phyloP scores from a whole-genome alignment of 2,797 vertebrate genomes.

The Setipinna tenuifilis region DNA sequence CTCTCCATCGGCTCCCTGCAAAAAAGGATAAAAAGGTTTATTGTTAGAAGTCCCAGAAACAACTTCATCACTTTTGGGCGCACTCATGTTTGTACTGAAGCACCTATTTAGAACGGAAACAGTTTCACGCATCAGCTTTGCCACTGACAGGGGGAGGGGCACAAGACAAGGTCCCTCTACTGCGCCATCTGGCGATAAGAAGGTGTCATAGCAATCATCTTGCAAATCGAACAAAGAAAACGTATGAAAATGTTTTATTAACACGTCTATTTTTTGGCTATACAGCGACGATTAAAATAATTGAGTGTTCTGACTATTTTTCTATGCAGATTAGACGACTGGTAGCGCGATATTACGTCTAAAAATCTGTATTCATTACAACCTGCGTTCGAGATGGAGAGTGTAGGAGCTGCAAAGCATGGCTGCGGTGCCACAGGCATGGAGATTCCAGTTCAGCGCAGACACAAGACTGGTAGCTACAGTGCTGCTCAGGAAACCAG shows the following conservation, averaged over 20 bases:
- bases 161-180: conserved; percentile 53
- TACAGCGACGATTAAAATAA: conserved; percentile 30
- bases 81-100: background rate
- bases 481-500: conserved; percentile 44
- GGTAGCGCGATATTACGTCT: conserved; percentile 23
- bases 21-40: background rate
- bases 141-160: conserved; percentile 56
- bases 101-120: conserved; percentile 39
- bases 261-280: conserved; percentile 38
- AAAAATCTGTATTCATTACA: conserved; percentile 52
- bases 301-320: conserved; percentile 54
- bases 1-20: conserved; percentile 76
- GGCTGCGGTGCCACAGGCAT: conserved; percentile 65
- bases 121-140: conserved; percentile 43
- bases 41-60: background rate
- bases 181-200: conserved; percentile 77
- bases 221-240: conserved; percentile 71
- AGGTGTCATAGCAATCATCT: conserved; percentile 73
- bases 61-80: background rate
- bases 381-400: conserved; percentile 51
- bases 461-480: conserved; percentile 52
- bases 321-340: conserved; percentile 18
- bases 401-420: conserved; percentile 59
- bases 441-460: conserved; percentile 56
- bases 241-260: conserved; percentile 53